Conservation (phyloP, 1,140 invertebrate genomes). For the Drosophila varians region DNA sequence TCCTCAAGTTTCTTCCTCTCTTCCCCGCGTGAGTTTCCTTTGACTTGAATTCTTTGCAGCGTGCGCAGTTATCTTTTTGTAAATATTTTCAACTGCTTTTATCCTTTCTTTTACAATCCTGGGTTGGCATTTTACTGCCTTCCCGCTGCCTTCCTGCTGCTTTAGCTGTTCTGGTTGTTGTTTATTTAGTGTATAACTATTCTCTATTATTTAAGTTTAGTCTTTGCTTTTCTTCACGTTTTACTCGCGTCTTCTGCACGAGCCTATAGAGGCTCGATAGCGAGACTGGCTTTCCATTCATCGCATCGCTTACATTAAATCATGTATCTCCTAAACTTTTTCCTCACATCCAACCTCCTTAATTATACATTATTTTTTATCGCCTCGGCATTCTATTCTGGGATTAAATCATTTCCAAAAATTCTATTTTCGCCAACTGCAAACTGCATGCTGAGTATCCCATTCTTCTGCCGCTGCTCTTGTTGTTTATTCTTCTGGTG, state of each 20-base stretch:
- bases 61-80: conserved; percentile 52
- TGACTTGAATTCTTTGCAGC: conserved; percentile 17
- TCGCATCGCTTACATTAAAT: conserved; percentile 34
- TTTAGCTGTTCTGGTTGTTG: conserved; percentile 34
- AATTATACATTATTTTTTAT: conserved; percentile 56
- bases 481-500: conserved; percentile 17
- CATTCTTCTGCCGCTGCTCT: conserved; percentile 11
- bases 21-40: conserved; percentile 12
- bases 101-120: conserved; percentile 27
- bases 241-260: conserved; percentile 46
- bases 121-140: conserved; percentile 23
- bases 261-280: too few species aligned
- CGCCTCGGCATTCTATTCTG: conserved; percentile 5
- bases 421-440: conserved; percentile 53
- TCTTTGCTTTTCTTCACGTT: conserved; percentile 79
- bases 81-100: conserved; percentile 53
- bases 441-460: conserved; percentile 26
- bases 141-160: conserved; percentile 4
- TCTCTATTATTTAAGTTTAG: conserved; percentile 79
- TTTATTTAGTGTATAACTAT: conserved; percentile 74
- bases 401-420: conserved; percentile 18
- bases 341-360: conserved; percentile 27
- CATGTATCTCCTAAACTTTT: conserved; percentile 46
- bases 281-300: conserved; percentile 29
- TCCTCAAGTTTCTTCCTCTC: conserved; percentile 21